A percentile compares a stretch with the other conserved stretches of the same genome.
These are phyloP conservation scores for fruit fly (Drosophila melanogaster) DNA, from an alignment of 1,140 invertebrate species.

Conservation along the genomic window Release_6_plus_ISO1_MT NT_033779.5:589501-590000, in stretches of 20 bases:
- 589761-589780: slow-evolving; percentile 39
- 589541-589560: slow-evolving; percentile 56
- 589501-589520: slow-evolving; percentile 79
- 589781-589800: slow-evolving; percentile 22
- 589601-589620: slow-evolving; percentile 75
- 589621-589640: slow-evolving; percentile 53
- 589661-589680: slow-evolving; percentile 59
- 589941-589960: slow-evolving; percentile 32
- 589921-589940: slow-evolving; percentile 35
- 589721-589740: slow-evolving; percentile 10
- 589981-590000: slow-evolving; percentile 77
- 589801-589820: slow-evolving; percentile 13
- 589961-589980: slow-evolving; percentile 67
- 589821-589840: slow-evolving; percentile 20
- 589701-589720: slow-evolving; percentile 22
- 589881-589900: slow-evolving; percentile 8
- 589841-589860: slow-evolving; percentile 54
- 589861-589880: slow-evolving; percentile 61
- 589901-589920: slow-evolving; percentile 68
- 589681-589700: slow-evolving; percentile 73
- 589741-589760: slow-evolving; percentile 41
- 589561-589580: slow-evolving; percentile 56
- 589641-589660: background rate
- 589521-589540: slow-evolving; percentile 1
- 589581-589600: slow-evolving; percentile 46